A percentile compares a stretch with the other conserved stretches of the same genome.
These are phyloP conservation scores for Carollia perspicillata DNA, from an alignment of 2,113 vertebrate genomes.

Conservation along the genomic window DNA sequence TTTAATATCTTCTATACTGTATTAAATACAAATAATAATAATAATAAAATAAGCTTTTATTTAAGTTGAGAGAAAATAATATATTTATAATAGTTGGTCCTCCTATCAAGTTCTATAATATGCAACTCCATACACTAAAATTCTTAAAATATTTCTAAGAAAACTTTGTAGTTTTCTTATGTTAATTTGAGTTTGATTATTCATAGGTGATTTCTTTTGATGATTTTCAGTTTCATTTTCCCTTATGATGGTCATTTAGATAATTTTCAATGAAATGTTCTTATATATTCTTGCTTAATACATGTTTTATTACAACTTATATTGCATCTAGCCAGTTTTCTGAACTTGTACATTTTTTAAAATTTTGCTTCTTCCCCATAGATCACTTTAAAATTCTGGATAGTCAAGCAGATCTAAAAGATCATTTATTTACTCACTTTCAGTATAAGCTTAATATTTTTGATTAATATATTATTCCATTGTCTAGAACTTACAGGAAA, in stretches of 20 bases:
- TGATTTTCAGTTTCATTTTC: not conserved
- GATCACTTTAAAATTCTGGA: not conserved
- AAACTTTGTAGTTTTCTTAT: not conserved
- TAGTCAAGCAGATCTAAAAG: not conserved
- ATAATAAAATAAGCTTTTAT: not conserved
- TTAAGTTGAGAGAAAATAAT: not conserved
- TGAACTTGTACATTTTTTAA: not conserved
- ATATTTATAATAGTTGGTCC: not conserved
- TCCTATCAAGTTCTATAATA: not conserved
- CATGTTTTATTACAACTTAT: not conserved
- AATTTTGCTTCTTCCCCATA: not conserved
- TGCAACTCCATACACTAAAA: not conserved
- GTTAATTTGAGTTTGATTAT: not conserved
- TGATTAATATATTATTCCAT: not conserved
- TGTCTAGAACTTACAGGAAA: not conserved
- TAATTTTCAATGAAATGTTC: not conserved
- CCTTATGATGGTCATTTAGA: not conserved
- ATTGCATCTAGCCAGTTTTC: not conserved
- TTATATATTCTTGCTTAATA: not conserved
- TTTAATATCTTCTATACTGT: not conserved
- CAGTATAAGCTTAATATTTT: not conserved
- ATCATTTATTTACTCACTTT: not conserved
- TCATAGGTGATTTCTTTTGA: not conserved
- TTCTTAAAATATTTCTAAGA: not conserved
- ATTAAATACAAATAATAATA: not conserved